These are phyloP conservation scores for Branchinecta lynchi DNA, from an alignment of 1,140 invertebrate species.

Conservation along the genomic window DNA sequence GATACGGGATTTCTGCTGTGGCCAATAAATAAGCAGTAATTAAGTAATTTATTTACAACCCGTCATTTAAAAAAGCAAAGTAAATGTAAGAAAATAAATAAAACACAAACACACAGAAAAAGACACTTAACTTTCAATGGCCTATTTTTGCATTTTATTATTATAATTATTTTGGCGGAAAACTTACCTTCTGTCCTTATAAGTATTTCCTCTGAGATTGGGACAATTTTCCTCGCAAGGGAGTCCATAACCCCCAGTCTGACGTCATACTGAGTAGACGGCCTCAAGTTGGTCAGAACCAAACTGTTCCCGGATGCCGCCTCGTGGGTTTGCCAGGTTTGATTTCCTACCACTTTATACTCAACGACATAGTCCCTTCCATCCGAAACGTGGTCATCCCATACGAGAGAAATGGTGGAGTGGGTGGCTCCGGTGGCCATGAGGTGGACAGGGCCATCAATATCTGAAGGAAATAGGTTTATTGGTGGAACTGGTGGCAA, in stretches of 20 bases:
- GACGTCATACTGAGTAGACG: neutral
- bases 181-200: constrained; percentile 3
- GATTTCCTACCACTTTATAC: neutral
- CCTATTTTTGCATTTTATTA: no score
- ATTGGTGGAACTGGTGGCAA: neutral
- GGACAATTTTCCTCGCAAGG: neutral
- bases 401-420: neutral
- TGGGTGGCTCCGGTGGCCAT: neutral
- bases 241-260: neutral
- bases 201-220: neutral
- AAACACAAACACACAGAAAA: no score
- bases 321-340: neutral
- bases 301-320: neutral
- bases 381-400: neutral
- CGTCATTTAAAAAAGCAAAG: no score
- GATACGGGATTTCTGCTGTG: no score
- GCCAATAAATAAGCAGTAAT: no score
- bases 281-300: neutral
- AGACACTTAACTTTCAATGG: no score
- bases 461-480: neutral
- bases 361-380: neutral
- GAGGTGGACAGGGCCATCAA: neutral
- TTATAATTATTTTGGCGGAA: neutral
- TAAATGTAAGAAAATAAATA: no score
- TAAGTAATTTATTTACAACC: no score